Base-by-base conservation (phyloP, 2,113 vertebrate species). In the Crotalus horridus region DNA sequence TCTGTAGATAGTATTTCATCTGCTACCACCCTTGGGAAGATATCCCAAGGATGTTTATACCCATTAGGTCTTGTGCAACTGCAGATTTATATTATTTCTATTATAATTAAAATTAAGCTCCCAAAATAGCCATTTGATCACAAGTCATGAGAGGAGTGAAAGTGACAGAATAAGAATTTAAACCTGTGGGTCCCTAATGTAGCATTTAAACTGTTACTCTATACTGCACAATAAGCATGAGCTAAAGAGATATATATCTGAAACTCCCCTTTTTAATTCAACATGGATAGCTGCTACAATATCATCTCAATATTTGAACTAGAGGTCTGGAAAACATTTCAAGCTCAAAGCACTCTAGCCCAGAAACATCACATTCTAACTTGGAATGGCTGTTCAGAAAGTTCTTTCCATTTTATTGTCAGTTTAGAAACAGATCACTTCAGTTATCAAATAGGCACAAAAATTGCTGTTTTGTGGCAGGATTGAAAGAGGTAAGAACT, bases 1-100 rank as follows among this genome's bases (percentile, higher is more conserved):
- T 92, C 17, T 93, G 88, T 85, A n/a, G 74, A 2, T 69, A 54
- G 20, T n/a, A 90, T 21, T 17, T 23, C 61, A 91, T 74, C 39
- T 91, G 29, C 46, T 15, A 39, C 87, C 91, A 54, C 51, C 91
- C 94, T 93, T 92, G 58, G 29, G 17, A 56, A 94, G 12, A 56
- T 12, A 54, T 93, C 91, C 87, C 4, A 56, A 85, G 92, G 91
- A 74, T 51, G 0, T 55, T 81, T 93, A 39, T 92, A 0, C 43
- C 10, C 24, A 6, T 87, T 3, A 26, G 1, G 43, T 89, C 3
- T 92, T 24, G 0, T 93, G 39, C 43, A 51, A 92, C 0, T 53
- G 85, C 87, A 88, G 53, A 91, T 4, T 89, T 88, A 93, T 53
- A 39, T 3, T 91, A 92, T 64, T 3, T 26, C 33, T 58, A 23